Base-by-base conservation (phyloP, 2,888 invertebrate species). In the Aphodius granarius region DNA sequence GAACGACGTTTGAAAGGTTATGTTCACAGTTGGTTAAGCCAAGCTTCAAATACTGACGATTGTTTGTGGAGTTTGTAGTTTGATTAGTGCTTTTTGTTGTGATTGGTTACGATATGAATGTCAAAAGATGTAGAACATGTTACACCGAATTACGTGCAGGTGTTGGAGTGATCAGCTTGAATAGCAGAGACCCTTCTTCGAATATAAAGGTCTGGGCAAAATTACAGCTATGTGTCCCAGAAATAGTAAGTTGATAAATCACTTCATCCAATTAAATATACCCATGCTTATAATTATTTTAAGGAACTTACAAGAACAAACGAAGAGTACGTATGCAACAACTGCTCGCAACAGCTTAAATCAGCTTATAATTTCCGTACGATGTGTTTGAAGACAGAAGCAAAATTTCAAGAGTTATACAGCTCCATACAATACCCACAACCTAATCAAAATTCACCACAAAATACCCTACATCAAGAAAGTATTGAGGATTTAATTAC, bases 321-420 rank as follows among this genome's bases (percentile, higher is more conserved):
- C 5, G 65, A 71, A 5, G 18, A 23, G 15, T 20, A 63, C 18
- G 71, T 74, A n/a, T 74, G 74, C 18, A 74, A 71, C 71, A 70
- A 71, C 18, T 74, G 74, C 62, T 71, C 74, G 1, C 70, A 70
- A 64, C 74, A 74, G 22, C 23, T 74, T 6, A 71, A 74, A 22
- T 65, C 74, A 2, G 74, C 74, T 0, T 74, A 63, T 18, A 23
- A 18, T 5, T 74, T 74, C 22, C 68, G 64, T 17, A 74, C 18
- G 17, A 74, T 71, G 9, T 74, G 74, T 18, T 43, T 74, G 9
- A 68, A 71, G 63, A 65, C 74, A 1, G 74, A 74, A 64, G 43
- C 63, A 17, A 70, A 71, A 17, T 71, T 74, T 22, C 22, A 18
- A 15, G 65, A 22, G 17, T 13, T 43, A 13, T 43, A 43, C 43